Conservation (phyloP, 2,797 vertebrate genomes). For the Tokudaia tokunoshimensis region DNA sequence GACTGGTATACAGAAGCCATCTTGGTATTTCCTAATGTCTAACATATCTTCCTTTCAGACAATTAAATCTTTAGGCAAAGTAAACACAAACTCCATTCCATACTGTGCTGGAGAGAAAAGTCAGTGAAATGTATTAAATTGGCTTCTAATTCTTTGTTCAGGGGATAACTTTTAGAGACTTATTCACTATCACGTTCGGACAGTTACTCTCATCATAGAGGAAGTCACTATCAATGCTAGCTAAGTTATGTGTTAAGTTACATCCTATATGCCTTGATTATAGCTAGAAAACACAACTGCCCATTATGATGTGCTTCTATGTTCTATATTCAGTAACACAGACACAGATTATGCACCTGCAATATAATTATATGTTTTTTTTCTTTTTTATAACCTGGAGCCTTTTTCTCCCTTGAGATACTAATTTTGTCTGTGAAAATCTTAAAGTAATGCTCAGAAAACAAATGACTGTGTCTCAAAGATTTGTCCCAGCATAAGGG, state of each 20-base stretch:
- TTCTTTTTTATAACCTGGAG: background rate
- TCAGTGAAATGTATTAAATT: background rate
- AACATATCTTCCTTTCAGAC: background rate
- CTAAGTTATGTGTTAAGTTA: background rate
- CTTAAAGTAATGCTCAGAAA: background rate
- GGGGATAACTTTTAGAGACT: background rate
- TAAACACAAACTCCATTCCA: background rate
- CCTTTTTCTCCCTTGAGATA: background rate
- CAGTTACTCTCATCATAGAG: background rate
- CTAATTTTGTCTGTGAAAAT: background rate
- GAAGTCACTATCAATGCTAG: background rate
- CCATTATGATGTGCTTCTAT: background rate
- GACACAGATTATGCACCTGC: background rate
- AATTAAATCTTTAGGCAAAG: background rate
- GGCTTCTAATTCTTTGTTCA: background rate
- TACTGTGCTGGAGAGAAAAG: background rate
- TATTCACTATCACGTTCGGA: background rate
- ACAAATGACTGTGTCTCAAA: background rate
- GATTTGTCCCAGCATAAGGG: background rate
- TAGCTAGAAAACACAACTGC: background rate
- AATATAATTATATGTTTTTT: background rate
- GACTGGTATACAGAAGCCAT: background rate
- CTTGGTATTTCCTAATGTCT: background rate
- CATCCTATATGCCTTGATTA: background rate
- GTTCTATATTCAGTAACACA: background rate